Base-by-base conservation (phyloP, 2,888 invertebrate genomes). In the Ichneumoninae sp. region DNA sequence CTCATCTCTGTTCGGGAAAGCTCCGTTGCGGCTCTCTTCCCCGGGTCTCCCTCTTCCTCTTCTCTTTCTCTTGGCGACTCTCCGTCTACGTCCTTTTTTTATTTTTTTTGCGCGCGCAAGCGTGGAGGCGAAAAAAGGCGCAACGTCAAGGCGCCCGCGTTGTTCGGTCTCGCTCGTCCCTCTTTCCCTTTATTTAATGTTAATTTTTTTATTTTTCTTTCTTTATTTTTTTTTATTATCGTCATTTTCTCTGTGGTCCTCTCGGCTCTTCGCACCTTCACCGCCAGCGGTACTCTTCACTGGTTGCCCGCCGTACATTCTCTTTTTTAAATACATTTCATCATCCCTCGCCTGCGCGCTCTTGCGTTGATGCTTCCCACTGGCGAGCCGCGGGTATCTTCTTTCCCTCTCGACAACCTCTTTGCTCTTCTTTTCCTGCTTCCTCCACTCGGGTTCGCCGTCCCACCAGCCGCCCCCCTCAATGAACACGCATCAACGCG, bases 191-290 rank as follows among this genome's bases (percentile, higher is more conserved):
- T 63, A 63, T 63, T 6, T n/a, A 63, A 63, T 33, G 16, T 47
- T 47, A 30, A 76, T 63, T 54, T n/a, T 54, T 78, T n/a, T 10
- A 33, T 50, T 52, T 60, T 44, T 47, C 6, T 47, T 19, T 50
- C 4, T 16, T 47, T 6, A n/a, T 50, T 52, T 60, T 74, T 69
- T 63, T 81, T 19, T 19, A 19, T 54, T 47, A 47, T 47, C 44
- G 70, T 85, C 81, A 81, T 78, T 81, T 82, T 83, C 79, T 68
- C 76, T 82, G 71, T 85, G 79, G 79, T 85, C 81, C 44, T 86
- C 83, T 83, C 84, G 83, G 83, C 87, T 86, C 84, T 87, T 88
- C 86, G 81, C 88, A 84, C 83, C 88, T 87, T 86, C 78, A 60
- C 74, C 76, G 76, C 68, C 83, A 68, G 69, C 54, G 73, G 22